Percentiles rank a stretch among this genome's conserved stretches.
Evolutionary conservation across 2,888 invertebrate species (phyloP).

Genomic region (Nemurella pictetii): DNA sequence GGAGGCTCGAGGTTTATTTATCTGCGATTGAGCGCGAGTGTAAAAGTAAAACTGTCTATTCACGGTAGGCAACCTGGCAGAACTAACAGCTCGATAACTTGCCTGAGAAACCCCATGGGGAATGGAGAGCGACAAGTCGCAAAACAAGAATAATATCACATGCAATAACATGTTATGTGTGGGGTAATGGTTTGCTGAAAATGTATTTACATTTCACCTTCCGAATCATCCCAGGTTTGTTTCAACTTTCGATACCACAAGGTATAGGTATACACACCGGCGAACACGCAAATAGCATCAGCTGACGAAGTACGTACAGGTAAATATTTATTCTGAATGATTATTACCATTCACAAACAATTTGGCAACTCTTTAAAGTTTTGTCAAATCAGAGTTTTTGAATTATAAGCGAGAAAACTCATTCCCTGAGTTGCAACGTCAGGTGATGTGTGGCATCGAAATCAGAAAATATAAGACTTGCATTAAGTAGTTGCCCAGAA

Average conservation of each 20-base stretch:
- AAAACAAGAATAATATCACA: background rate
- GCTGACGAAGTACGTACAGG: background rate
- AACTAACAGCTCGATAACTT: conserved; percentile 4
- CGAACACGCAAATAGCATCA: background rate
- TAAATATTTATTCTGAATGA: background rate
- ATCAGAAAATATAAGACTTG: no score
- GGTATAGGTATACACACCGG: background rate
- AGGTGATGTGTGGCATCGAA: no score
- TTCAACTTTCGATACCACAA: background rate
- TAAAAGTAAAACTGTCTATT: conserved; percentile 16
- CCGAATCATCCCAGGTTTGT: background rate
- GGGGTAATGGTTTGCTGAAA: background rate
- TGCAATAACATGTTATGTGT: background rate
- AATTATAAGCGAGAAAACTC: no score
- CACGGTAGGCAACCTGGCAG: background rate
- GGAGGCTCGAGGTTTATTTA: conserved; percentile 25
- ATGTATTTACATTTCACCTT: background rate
- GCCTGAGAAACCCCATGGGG: background rate
- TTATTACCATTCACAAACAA: no score
- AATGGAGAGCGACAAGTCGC: background rate
- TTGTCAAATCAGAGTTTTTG: no score
- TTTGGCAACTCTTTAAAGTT: background rate
- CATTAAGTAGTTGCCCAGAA: no score
- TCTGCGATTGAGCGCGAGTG: conserved; percentile 24
- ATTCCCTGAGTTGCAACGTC: no score